phyloP scores from a whole-genome alignment of 2,113 vertebrate genomes.

The Malurus melanocephalus region DNA sequence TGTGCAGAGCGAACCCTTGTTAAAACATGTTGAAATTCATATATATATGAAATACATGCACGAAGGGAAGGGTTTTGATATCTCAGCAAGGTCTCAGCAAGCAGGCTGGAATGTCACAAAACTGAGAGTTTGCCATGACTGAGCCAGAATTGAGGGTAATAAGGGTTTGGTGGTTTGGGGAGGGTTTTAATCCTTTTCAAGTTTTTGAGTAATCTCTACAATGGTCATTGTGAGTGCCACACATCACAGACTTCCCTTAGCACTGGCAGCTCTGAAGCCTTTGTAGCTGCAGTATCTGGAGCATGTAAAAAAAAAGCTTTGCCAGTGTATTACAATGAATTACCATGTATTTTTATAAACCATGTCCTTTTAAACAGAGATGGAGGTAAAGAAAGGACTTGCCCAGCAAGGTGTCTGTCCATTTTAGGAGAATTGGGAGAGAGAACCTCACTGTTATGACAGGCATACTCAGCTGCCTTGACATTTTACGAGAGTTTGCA shows the following conservation, averaged over 20 bases:
- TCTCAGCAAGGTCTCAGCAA: not conserved
- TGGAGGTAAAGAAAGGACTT: not conserved
- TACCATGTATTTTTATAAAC: not conserved
- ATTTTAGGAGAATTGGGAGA: not conserved
- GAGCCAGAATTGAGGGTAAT: not conserved
- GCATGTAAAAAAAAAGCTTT: not conserved
- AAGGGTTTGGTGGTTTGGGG: not conserved
- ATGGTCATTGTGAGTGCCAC: not conserved
- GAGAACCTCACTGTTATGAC: fast-evolving
- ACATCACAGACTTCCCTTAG: not conserved
- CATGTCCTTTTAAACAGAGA: not conserved
- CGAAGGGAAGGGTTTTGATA: not conserved
- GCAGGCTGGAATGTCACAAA: not conserved
- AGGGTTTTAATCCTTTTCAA: not conserved
- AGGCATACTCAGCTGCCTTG: not conserved
- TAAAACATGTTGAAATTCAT: not conserved
- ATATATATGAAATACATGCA: not conserved
- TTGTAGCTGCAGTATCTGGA: not conserved
- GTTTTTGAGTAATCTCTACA: not conserved
- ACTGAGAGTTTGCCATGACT: not conserved
- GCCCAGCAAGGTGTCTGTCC: not conserved
- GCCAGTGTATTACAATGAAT: not conserved
- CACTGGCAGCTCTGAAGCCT: not conserved
- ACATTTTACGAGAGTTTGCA: not conserved
- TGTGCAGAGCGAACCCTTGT: not conserved